Conservation (phyloP, 2,888 invertebrate genomes). For the Capitulum mitella region DNA sequence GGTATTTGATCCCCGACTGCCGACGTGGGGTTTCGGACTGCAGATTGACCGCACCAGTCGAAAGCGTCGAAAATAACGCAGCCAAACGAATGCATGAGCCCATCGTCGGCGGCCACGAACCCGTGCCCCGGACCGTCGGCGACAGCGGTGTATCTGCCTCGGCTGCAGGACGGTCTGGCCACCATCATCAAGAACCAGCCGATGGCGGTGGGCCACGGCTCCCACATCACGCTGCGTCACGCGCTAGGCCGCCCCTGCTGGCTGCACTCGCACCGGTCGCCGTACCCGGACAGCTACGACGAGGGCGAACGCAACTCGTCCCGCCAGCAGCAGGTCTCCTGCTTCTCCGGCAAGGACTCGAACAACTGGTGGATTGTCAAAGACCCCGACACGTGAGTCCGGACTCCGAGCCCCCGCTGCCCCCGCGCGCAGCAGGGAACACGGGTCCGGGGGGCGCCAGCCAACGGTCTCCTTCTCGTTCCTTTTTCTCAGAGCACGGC, state of each 20-base stretch:
- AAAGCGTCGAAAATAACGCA: no score
- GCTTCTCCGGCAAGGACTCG: slow-evolving; percentile 58
- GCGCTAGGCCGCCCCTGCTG: slow-evolving; percentile 89
- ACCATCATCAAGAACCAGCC: slow-evolving; percentile 92
- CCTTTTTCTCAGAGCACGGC: no score
- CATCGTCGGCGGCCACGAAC: no score
- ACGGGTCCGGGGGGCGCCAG: no score
- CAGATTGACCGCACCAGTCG: no score
- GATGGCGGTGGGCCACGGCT: slow-evolving; percentile 81
- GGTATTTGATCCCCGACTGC: no score
- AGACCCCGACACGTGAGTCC: slow-evolving; percentile 55
- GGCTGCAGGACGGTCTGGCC: slow-evolving; percentile 69
- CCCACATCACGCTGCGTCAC: slow-evolving; percentile 83
- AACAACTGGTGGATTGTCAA: slow-evolving; percentile 99
- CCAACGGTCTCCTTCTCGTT: no score
- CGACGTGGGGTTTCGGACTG: no score
- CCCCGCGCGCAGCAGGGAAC: no score
- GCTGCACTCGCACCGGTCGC: slow-evolving; percentile 88
- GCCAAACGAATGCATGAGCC: no score
- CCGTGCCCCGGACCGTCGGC: neutral
- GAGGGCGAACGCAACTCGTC: slow-evolving; percentile 77
- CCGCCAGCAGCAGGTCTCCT: slow-evolving; percentile 91
- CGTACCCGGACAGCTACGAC: slow-evolving; percentile 80
- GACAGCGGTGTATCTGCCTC: neutral
- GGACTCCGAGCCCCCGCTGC: no score